Conservation (phyloP, 2,113 vertebrate genomes). For the Lagopus leucura region DNA sequence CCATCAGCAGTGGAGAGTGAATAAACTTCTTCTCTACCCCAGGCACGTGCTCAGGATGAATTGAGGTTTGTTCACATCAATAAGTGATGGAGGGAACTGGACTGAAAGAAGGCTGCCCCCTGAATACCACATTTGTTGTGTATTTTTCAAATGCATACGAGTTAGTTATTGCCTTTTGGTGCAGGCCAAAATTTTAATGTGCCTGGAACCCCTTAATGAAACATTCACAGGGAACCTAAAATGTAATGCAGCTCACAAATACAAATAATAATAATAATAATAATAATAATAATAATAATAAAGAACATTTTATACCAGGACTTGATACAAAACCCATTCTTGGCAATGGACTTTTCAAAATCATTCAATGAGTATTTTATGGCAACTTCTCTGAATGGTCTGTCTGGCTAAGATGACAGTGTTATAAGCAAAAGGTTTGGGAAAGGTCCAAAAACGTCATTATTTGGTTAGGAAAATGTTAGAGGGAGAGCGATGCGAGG, state of each 20-base stretch:
- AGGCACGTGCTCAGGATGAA: background rate
- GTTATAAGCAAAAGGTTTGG: slow-evolving; percentile 18
- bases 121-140: background rate
- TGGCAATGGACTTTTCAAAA: background rate
- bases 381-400: background rate
- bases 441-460: slow-evolving; percentile 5
- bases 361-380: background rate
- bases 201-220: background rate
- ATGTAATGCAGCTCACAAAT: background rate
- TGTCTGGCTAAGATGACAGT: background rate
- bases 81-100: background rate
- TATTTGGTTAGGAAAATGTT: slow-evolving; percentile 14
- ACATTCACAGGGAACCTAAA: background rate
- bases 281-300: no score
- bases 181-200: background rate
- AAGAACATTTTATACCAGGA: background rate
- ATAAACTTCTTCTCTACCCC: background rate
- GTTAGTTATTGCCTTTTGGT: background rate
- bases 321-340: background rate
- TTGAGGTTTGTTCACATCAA: background rate
- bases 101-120: background rate
- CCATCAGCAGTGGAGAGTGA: background rate
- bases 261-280: background rate
- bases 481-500: background rate
- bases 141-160: background rate